phyloP scores from a whole-genome alignment of 2,797 vertebrate genomes.

The Poeciliopsis gracilis region DNA sequence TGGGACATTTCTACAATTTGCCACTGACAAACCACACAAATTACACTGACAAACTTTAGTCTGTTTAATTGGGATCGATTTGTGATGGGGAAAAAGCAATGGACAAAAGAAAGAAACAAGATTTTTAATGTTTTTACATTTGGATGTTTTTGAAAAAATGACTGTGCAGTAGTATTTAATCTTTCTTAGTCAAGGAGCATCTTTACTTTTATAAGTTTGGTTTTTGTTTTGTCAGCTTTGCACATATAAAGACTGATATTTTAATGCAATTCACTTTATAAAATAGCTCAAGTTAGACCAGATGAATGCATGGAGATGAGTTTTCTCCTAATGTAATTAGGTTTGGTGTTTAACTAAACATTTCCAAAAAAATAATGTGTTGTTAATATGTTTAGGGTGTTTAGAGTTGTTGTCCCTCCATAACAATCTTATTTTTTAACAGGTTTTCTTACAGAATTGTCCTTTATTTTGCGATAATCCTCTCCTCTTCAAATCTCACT shows the following conservation, averaged over 20 bases:
- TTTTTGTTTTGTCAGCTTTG: not conserved
- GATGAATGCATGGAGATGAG: not conserved
- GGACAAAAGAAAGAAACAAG: not conserved
- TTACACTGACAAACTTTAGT: not conserved
- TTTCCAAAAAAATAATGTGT: not conserved
- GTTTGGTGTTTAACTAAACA: not conserved
- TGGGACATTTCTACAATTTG: not conserved
- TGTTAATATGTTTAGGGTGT: not conserved
- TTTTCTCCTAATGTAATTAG: not conserved
- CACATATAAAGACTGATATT: not conserved
- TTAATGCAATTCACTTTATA: not conserved
- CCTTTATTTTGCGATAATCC: not conserved
- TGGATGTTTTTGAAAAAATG: not conserved
- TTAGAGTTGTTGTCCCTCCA: not conserved
- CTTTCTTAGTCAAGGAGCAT: not conserved
- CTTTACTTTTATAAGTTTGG: not conserved
- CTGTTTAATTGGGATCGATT: not conserved
- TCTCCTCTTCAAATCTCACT: not conserved
- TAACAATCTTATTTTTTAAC: not conserved
- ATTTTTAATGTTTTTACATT: not conserved
- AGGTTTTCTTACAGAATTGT: not conserved
- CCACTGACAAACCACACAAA: not conserved
- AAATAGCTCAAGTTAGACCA: not conserved
- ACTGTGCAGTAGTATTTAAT: not conserved
- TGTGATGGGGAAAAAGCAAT: not conserved